A percentile compares a stretch with the other conserved stretches of the same genome.
These are phyloP conservation scores for Symphodus melops DNA, from an alignment of 2,113 vertebrate genomes.

Conservation along the genomic window DNA sequence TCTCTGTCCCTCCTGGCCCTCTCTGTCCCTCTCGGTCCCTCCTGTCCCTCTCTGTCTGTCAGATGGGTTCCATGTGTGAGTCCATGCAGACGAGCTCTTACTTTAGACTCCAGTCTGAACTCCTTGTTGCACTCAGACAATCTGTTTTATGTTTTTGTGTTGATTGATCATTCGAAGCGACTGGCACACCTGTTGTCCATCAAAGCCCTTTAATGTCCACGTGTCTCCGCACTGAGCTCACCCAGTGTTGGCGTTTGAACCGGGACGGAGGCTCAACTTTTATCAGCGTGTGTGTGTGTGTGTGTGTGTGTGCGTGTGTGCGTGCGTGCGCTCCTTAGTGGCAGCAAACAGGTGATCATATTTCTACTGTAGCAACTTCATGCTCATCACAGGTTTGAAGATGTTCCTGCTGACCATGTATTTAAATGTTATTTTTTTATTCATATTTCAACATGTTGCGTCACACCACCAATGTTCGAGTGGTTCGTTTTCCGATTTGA, in stretches of 20 bases:
- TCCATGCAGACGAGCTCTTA: not conserved
- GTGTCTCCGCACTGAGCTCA: not conserved
- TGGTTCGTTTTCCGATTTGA: slow-evolving; percentile 13
- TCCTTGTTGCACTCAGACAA: slow-evolving; percentile 74
- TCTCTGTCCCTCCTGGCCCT: no score
- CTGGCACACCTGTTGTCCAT: not conserved
- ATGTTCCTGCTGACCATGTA: slow-evolving; percentile 54
- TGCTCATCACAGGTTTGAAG: slow-evolving; percentile 2
- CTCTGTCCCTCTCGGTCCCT: no score
- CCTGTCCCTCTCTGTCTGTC: no score
- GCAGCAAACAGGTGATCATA: slow-evolving; percentile 5
- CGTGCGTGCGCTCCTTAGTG: slow-evolving; percentile 34
- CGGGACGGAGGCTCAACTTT: not conserved
- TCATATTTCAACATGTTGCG: not conserved
- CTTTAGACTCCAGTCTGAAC: slow-evolving; percentile 35
- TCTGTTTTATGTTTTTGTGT: slow-evolving; percentile 44
- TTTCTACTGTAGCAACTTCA: slow-evolving; percentile 27
- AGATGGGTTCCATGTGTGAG: not conserved
- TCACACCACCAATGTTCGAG: not conserved
- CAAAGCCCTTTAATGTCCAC: slow-evolving; percentile 25
- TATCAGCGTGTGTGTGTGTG: not conserved
- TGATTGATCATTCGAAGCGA: not conserved
- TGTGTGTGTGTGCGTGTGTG: no score
- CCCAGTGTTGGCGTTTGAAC: not conserved
- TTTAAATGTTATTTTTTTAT: slow-evolving; percentile 46